These are phyloP conservation scores for Aurelia aurita DNA, from an alignment of 30 jellyfish, hydroid and myxozoan genomes.

Conservation along the genomic window DNA sequence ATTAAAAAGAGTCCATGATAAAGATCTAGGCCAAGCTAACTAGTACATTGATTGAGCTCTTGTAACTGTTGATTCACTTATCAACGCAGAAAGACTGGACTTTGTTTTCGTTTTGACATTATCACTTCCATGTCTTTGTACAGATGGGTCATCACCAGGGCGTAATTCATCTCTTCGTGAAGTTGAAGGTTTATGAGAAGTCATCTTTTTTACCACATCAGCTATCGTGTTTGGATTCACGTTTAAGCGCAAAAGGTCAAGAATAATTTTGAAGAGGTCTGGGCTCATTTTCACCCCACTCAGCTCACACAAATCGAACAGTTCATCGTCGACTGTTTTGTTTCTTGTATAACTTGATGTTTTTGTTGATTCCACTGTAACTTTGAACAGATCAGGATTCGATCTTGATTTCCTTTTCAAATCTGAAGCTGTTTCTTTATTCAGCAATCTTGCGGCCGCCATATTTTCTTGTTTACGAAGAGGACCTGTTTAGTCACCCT, in stretches of 20 bases:
- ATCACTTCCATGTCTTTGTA: conserved; percentile 64
- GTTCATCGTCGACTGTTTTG: conserved; percentile 79
- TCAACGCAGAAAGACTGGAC: conserved; percentile 13
- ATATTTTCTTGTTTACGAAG: conserved; percentile 4
- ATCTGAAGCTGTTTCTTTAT: conserved; percentile 58
- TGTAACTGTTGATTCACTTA: conserved; percentile 39
- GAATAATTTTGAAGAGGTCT: conserved; percentile 78
- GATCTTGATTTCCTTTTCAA: conserved; percentile 83
- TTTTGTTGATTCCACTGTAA: conserved; percentile 68
- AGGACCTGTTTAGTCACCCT: background rate
- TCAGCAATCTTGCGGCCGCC: conserved; percentile 71
- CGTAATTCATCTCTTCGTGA: conserved; percentile 17
- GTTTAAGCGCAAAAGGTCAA: conserved; percentile 78
- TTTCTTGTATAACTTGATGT: conserved; percentile 60
- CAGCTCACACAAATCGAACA: conserved; percentile 78
- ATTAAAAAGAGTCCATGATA: no score
- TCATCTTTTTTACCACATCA: conserved; percentile 74
- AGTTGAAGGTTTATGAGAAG: conserved; percentile 43
- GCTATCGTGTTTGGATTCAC: conserved; percentile 90
- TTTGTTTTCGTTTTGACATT: conserved; percentile 57
- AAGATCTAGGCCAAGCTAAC: no score
- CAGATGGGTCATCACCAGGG: conserved; percentile 26
- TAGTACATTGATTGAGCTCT: conserved; percentile 68
- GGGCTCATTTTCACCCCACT: conserved; percentile 86
- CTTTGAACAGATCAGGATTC: conserved; percentile 85